Base-by-base conservation (phyloP, 2,113 vertebrate species). In the Hypanus sabinus region DNA sequence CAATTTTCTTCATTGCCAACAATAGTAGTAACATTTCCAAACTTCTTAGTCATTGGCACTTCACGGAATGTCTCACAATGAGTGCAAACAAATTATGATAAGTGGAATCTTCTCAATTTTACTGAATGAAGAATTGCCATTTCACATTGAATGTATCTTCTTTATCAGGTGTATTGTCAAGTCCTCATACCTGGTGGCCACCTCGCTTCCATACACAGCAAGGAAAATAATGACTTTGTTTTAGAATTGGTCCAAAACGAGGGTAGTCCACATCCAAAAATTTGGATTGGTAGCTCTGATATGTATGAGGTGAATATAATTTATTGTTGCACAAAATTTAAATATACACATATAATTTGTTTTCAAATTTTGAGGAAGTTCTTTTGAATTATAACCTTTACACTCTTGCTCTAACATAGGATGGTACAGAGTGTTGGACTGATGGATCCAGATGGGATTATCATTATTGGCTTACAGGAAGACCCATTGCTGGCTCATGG, bases 391-490 rank as follows among this genome's bases (percentile, higher is more conserved):
- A 20, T 65, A 65, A 7, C 30, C 33, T n/a, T 68, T 90, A 30
- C 30, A 65, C 60, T 30, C 12, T 8, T 68, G 6, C 16, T 33
- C n/a, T 65, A 65, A 16, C 18, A 0, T 62, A 90, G 85, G 30
- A 65, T 33, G 57, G 14, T 90, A 7, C 2, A 65, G 0, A 8
- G 30, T 3, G 65, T 6, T 90, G 85, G 85, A 90, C 30, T 33
- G 85, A 90, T 90, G 85, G 85, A 90, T 90, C 85, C 30, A 65
- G n/a, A 90, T 65, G 85, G 85, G 85, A 90, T 90, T 90, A 90
- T 90, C 57, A 90, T 18, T 65, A 90, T 60, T 36, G 85, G 85
- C 60, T 65, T 36, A 18, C 16, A 90, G 60, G 60, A 90, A 90
- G 3, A 36, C 60, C 60, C 18, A 0, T 65, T 18, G 2, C 0